Base-by-base conservation (phyloP, 1,140 invertebrate genomes). In the Latrodectus geometricus region DNA sequence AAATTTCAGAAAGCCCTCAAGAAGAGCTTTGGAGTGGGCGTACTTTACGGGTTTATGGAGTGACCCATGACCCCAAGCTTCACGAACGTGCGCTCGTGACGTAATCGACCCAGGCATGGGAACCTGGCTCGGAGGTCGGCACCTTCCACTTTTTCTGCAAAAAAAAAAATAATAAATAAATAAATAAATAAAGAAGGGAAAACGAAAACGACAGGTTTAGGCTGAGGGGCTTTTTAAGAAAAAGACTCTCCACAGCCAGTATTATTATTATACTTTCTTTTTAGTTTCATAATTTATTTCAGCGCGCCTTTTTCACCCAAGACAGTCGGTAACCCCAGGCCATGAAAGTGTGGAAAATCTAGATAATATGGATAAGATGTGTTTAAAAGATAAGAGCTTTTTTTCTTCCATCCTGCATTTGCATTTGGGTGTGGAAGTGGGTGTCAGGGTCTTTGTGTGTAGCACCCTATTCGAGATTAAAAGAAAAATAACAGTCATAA, bases 21-120 rank as follows among this genome's bases (percentile, higher is more conserved):
- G 35, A 35, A 35, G 35, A 35, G 35, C 5, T 15, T 61, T 74
- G 80, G 82, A 84, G 82, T 84, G 73, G 82, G 82, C 82, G 82
- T 84, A 84, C 82, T 84, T 84, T 84, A 84, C 82, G 82, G 82
- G 82, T 76, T 84, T 84, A 76, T 84, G 73, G 54, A 72, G 82
- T 76, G 48, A 75, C 48, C 82, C 76, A 20, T 76, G 82, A 84
- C 56, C 82, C 48, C 48, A 65, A 49, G 56, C 70, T 9, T 74
- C 35, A 23, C 56, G 73, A 84, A 68, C 82, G 73, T 68, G 73
- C 73, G 82, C 73, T 76, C 73, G 82, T 84, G 82, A 84, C 82
- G 82, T 84, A 84, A 84, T 52, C 82, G 82, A 84, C 82, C 82
- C 23, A 20, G 52, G 82, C 70, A 50, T 52, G 74, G 82, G 82